Evolutionary conservation across 2,888 invertebrate species (phyloP), one percentile per base, ranked within the genome.

Genomic region (Ligdia adustata): DNA sequence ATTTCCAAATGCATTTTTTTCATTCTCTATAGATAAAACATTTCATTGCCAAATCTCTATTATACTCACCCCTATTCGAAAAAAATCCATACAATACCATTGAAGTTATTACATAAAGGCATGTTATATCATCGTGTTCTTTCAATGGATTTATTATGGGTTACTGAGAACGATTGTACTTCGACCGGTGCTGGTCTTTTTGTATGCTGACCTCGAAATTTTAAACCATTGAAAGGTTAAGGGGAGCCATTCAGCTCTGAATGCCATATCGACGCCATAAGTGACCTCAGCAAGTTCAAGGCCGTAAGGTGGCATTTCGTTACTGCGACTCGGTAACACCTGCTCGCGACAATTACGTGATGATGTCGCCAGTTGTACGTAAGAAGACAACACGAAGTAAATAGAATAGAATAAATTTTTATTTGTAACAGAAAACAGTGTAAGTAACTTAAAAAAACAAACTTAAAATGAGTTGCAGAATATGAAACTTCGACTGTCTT

Each of bases 231-330:
- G 68, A 75, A 78, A 78, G 72, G 71, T 78, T 72, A 69, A 84
- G 82, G 79, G 70, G 68, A 53, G 55, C 66, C 70, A 79, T 81
- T 82, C 72, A 80, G 69, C 79, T 82, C 69, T 77, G 68, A 70
- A 69, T 74, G 79, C 74, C 62, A 76, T 74, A 82, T 77, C 72
- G 69, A 72, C 61, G 62, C 62, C 58, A 54, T 54, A 34, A 41
- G 50, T 80, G 82, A 87, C 81, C 85, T 75, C 62, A 62, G 55
- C 76, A 83, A 86, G 89, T 89, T 89, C 88, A 89, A 83, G 88
- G 89, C 43, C 68, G 76, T 80, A 85, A 80, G 72, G 62, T 58
- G 54, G 54, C 54, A 75, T 82, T 74, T 52, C 61, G 57, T 51
- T 58, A 43, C 41, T 2, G 24, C 52, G 51, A 41, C 40, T n/a